Evolutionary conservation across 2,113 vertebrate species (phyloP), one percentile per base, ranked within the genome.

Genomic region (Hypanus sabinus): DNA sequence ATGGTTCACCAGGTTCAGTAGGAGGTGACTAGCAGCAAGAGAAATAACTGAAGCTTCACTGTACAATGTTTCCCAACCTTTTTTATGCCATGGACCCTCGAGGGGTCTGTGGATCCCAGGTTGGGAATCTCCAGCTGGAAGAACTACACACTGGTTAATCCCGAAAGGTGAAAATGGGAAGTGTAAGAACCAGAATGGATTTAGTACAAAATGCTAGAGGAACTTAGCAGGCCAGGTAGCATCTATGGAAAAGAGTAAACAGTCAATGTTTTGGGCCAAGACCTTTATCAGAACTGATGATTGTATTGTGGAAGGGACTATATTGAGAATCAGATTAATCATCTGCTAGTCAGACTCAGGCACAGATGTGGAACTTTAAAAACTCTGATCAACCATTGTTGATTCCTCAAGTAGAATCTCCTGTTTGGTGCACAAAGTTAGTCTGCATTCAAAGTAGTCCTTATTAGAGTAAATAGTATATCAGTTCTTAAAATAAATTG

Each of bases 251-350:
- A 46, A 46, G 46, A 46, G 46, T 46, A 46, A 46, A 46, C 46
- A 46, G 46, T 46, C 4, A 3, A 46, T 3, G 46, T 46, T 46
- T 46, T 46, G 46, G 46, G 46, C 46, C 4, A 3, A 46, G 46
- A 46, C 46, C 46, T 0, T 46, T 46, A n/a, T n/a, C n/a, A n/a
- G n/a, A n/a, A n/a, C n/a, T n/a, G n/a, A n/a, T n/a, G 2, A 65
- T 14, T 65, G 62, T 65, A 7, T 14, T 11, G 62, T 65, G 62
- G 62, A 0, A 4, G 94, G 94, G 96, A 97, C 97, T 97, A 96
- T 97, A 96, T 97, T 80, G 94, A 97, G 96, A 96, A 95, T 96
- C 96, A 96, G 96, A 96, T 97, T 97, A 97, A 96, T 96, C 96
- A 97, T 96, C 97, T 97, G 97, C 97, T 97, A 97, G 95, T 96